Base-by-base conservation (phyloP, 2,888 invertebrate genomes). In the Clepsis dumicolana region DNA sequence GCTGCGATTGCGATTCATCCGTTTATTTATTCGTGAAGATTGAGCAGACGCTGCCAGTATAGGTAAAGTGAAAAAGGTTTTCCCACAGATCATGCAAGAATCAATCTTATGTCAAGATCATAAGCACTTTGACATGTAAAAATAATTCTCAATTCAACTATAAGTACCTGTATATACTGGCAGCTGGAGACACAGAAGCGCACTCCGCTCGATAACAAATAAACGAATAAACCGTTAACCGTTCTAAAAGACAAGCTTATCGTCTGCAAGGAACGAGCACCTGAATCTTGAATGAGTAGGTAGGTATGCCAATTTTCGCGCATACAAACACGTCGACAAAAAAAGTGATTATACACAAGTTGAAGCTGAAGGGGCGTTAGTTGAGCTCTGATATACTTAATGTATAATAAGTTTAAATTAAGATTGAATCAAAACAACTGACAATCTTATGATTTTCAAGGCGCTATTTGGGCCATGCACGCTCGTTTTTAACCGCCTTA, bases 21-120 rank as follows among this genome's bases (percentile, higher is more conserved):
- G 16, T 44, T 60, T 48, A 21, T 27, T 48, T 48, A 60, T 48
- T 60, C 60, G 29, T 18, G 18, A 14, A 18, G 16, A 24, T 56
- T 32, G 56, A 56, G 32, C 35, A 21, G 21, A 56, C 32, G 21
- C 35, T 21, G 8, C 16, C 48, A 8, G 16, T 16, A 16, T 16
- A n/a, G n/a, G n/a, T n/a, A n/a, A n/a, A n/a, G n/a, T n/a, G n/a
- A n/a, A n/a, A n/a, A n/a, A n/a, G n/a, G n/a, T n/a, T n/a, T n/a
- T n/a, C n/a, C n/a, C n/a, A n/a, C n/a, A n/a, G n/a, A n/a, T n/a
- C n/a, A n/a, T n/a, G n/a, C n/a, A n/a, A n/a, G n/a, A n/a, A n/a
- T n/a, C n/a, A n/a, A n/a, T n/a, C n/a, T n/a, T n/a, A n/a, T n/a
- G n/a, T n/a, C n/a, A n/a, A n/a, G n/a, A n/a, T n/a, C n/a, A n/a